Evolutionary conservation across 2,888 invertebrate species (phyloP), one percentile per base, ranked within the genome.

Genomic region (Trichopria drosophilae): DNA sequence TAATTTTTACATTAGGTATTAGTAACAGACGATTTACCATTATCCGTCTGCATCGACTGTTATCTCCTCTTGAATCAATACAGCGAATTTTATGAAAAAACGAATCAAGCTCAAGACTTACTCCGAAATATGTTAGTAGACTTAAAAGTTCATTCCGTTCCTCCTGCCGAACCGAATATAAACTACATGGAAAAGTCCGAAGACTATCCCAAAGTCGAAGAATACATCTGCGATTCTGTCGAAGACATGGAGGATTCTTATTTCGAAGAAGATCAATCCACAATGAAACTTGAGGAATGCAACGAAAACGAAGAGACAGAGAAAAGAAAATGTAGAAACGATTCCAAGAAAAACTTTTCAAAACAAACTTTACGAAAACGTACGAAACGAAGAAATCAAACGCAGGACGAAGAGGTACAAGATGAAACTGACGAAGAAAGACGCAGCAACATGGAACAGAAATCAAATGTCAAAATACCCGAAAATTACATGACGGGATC

Each of bases 1-100:
- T 49, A 15, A 29, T 29, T 32, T 41, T 32, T 34, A 23, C 57
- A 58, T 4, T 53, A 76, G 76, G 60, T 77, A 53, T 59, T 70
- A 24, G 57, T 67, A 28, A 73, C 66, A 10, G 77, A 77, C 53
- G 63, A 61, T 29, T 64, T 77, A 20, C 77, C 78, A 4, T 68
- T 76, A 36, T 62, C 64, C 32, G 65, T 78, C 7, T 78, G 78
- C 47, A 61, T 73, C 47, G 77, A 77, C 23, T 78, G 78, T 54
- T 77, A 71, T 49, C 57, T 70, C 19, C 65, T 69, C 42, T 60
- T 78, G 39, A 72, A 76, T 51, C 75, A 75, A 46, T 76, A 71
- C 58, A 70, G 63, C 19, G 73, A 75, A 40, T 78, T 78, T 60
- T 70, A 69, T 47, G 77, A 77, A 24, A 73, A 69, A 53, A 72